Percentiles rank a stretch among this genome's conserved stretches.
phyloP scores from a whole-genome alignment of 1,140 invertebrate species.

The Brachionus plicatilis region DNA sequence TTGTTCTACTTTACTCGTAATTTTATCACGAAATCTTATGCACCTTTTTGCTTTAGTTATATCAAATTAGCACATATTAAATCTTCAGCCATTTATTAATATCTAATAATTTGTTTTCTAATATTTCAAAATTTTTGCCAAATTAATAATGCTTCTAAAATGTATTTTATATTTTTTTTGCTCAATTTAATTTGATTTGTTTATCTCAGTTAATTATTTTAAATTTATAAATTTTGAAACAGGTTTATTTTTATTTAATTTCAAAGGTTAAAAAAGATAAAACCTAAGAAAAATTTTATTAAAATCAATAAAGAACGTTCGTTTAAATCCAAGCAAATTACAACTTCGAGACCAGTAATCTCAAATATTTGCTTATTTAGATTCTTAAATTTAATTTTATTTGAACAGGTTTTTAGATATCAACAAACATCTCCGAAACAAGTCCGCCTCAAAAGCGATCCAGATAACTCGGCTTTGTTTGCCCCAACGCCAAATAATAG shows the following conservation, averaged over 20 bases:
- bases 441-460: not conserved
- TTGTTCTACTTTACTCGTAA: no score
- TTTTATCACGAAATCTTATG: no score
- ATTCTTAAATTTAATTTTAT: not conserved
- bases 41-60: no score
- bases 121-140: no score
- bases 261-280: not conserved
- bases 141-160: not conserved
- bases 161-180: not conserved
- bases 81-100: no score
- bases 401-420: not conserved
- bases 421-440: not conserved
- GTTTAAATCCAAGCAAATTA: not conserved
- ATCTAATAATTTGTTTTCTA: no score
- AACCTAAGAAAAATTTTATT: not conserved
- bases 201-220: not conserved
- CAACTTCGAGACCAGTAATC: not conserved
- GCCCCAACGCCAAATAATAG: constrained; percentile 5
- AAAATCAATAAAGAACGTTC: constrained; percentile 3
- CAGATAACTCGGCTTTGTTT: not conserved
- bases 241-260: not conserved
- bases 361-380: not conserved
- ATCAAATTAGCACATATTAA: no score
- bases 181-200: not conserved
- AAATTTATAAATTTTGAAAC: not conserved